Evolutionary conservation across 2,113 vertebrate species (phyloP).

Genomic region (Melanostigma gelatinosum): DNA sequence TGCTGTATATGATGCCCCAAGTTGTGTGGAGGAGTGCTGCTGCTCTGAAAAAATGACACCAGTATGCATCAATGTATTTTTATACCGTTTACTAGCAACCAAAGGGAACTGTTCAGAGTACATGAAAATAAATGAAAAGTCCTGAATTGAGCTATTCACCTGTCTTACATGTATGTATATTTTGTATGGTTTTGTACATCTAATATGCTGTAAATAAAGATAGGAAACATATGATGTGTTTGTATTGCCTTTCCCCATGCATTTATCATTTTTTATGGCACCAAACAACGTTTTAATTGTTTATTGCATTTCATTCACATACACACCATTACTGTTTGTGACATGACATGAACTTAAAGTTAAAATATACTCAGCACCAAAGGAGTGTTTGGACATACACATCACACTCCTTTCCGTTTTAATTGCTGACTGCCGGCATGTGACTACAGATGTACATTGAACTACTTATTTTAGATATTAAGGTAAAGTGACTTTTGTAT

Average conservation of each 20-base stretch:
- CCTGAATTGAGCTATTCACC: slow-evolving; percentile 61
- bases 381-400: not conserved
- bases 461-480: not conserved
- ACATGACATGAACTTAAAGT: not conserved
- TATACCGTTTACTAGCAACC: slow-evolving; percentile 55
- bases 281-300: not conserved
- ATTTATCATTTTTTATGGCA: not conserved
- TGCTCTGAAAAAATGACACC: slow-evolving; percentile 20
- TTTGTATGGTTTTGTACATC: slow-evolving; percentile 84
- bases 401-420: not conserved
- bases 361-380: not conserved
- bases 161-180: slow-evolving; percentile 79
- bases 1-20: slow-evolving; percentile 21
- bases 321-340: not conserved
- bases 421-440: not conserved
- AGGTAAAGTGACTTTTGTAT: not conserved
- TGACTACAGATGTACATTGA: not conserved
- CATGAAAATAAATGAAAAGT: slow-evolving; percentile 21
- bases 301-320: not conserved
- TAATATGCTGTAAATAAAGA: slow-evolving; percentile 85
- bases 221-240: slow-evolving; percentile 51
- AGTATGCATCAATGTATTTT: slow-evolving; percentile 10
- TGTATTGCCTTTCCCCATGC: not conserved
- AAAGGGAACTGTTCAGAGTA: slow-evolving; percentile 58
- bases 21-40: slow-evolving; percentile 19